Base-by-base conservation (phyloP, 2,113 vertebrate genomes). In the Pollimyrus isidori region DNA sequence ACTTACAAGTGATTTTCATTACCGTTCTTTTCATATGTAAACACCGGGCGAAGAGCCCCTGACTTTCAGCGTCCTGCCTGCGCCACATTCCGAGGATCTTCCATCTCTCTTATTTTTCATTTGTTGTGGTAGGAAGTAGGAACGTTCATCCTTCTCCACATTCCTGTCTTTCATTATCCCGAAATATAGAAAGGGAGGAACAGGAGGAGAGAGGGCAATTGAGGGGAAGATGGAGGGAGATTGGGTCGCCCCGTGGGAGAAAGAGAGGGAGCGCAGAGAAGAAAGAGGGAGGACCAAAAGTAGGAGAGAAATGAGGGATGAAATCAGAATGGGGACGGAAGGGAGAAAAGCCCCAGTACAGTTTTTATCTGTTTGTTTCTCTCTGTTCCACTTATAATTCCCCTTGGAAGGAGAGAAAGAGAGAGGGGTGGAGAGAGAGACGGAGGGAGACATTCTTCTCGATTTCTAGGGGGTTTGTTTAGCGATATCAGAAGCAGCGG, bases 281-380 rank as follows among this genome's bases (percentile, higher is more conserved):
- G 26, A 73, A 56, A 65, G 46, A 50, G 53, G 30, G 42, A 50
- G n/a, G 17, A 87, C 48, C 21, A 21, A 21, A 11, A 15, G 13
- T 0, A 26, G 15, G 58, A 30, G 48, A 21, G n/a, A 23, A 88
- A 87, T 84, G 23, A 13, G 50, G 76, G 83, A 52, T 52, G 85
- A 53, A 52, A 87, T 35, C n/a, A 19, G 9, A 30, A 53, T 9
- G 26, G 13, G 45, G 26, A 48, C 19, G 5, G 48, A 50, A 48
- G 84, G 52, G 85, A 19, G 6, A 9, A 87, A 87, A 87, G 30
- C 50, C 4, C 21, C 3, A 17, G 50, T 30, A 53, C 30, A 87
- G 50, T 26, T 87, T 87, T 87, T 86, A 86, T 87, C 85, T 87
- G 85, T 87, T 52, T 87, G 30, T 53, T 87, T 87, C 85, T 87